These are phyloP conservation scores for Halictus ligatus DNA, from an alignment of 2,888 invertebrate species.

Conservation along the genomic window DNA sequence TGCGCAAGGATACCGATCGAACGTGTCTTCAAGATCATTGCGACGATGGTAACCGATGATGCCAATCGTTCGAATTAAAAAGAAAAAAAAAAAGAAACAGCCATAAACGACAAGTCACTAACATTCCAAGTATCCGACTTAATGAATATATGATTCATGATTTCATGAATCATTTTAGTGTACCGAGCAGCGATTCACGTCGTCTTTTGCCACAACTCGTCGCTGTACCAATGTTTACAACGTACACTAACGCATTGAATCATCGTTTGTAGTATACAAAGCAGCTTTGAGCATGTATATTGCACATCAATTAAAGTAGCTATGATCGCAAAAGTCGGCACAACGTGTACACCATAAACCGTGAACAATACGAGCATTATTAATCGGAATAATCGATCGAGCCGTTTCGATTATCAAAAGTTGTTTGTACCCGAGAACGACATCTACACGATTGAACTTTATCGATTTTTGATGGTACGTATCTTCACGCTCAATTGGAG, in stretches of 20 bases:
- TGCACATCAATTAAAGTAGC: neutral
- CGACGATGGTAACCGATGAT: neutral
- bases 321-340: too few species aligned
- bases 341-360: too few species aligned
- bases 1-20: too few species aligned
- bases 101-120: neutral
- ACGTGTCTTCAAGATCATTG: too few species aligned
- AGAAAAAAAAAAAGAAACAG: too few species aligned
- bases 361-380: too few species aligned
- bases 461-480: too few species aligned
- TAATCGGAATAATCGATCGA: too few species aligned
- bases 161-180: constrained; percentile 2
- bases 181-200: neutral
- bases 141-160: neutral
- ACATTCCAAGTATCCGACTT: neutral
- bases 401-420: too few species aligned
- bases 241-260: neutral
- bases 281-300: neutral
- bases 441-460: too few species aligned
- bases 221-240: neutral
- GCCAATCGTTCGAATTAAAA: neutral
- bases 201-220: neutral
- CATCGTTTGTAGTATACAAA: neutral
- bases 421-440: too few species aligned
- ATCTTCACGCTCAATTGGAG: too few species aligned